These are phyloP conservation scores for Speoplatyrhinus poulsoni DNA, from an alignment of 2,113 vertebrate genomes.

Conservation along the genomic window DNA sequence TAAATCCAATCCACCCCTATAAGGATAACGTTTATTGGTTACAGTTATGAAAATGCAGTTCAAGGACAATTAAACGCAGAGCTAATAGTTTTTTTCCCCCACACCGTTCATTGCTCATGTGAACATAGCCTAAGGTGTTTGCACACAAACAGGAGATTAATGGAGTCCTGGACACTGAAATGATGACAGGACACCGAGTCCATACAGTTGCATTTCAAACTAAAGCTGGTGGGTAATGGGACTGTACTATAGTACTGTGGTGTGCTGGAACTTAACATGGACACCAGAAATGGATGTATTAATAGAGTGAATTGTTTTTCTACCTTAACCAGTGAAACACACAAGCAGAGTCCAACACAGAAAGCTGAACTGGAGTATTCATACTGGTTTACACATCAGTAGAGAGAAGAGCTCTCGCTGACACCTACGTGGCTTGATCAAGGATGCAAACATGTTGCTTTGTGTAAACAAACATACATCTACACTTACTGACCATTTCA, in stretches of 20 bases:
- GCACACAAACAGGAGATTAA: slow-evolving; percentile 70
- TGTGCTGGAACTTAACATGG: slow-evolving; percentile 46
- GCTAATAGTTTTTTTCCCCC: too few species aligned
- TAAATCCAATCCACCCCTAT: too few species aligned
- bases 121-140: slow-evolving; percentile 62
- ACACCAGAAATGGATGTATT: slow-evolving; percentile 36
- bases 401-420: slow-evolving; percentile 38
- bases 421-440: slow-evolving; percentile 50
- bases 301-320: slow-evolving; percentile 20
- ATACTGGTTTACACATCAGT: slow-evolving; percentile 28
- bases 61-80: too few species aligned
- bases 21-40: too few species aligned
- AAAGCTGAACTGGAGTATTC: slow-evolving; percentile 50
- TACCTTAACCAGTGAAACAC: slow-evolving; percentile 17
- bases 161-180: slow-evolving; percentile 54
- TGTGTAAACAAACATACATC: too few species aligned
- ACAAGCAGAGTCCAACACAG: slow-evolving; percentile 39
- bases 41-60: too few species aligned
- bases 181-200: slow-evolving; percentile 47
- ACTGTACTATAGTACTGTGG: slow-evolving; percentile 28
- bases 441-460: slow-evolving; percentile 26
- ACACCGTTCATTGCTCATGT: too few species aligned
- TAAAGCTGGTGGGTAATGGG: slow-evolving; percentile 36
- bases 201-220: too few species aligned
- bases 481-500: neutral